Percentiles rank a stretch among this genome's conserved stretches.
Conservation (phyloP, 2,113 vertebrate species). For the Engraulis encrasicolus region DNA sequence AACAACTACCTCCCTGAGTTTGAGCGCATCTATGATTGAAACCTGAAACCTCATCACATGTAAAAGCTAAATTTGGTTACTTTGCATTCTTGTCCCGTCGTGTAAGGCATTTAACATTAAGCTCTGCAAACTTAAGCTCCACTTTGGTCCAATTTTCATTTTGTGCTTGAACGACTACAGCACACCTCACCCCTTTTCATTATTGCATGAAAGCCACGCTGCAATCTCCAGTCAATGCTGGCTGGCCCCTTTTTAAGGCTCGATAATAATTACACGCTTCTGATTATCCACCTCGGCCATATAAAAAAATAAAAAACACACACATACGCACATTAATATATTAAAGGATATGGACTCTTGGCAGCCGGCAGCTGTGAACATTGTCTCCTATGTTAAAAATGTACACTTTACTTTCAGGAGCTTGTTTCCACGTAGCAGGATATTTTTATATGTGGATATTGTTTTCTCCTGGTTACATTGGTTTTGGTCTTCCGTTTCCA, state of each 20-base stretch:
- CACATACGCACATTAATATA: background rate
- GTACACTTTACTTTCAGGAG: background rate
- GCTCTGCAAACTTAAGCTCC: background rate
- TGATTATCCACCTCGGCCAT: background rate
- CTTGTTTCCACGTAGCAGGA: too few species aligned
- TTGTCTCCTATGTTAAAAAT: background rate
- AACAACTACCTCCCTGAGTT: too few species aligned
- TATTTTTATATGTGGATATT: too few species aligned
- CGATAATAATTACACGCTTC: background rate
- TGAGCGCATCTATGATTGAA: too few species aligned
- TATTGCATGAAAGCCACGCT: background rate
- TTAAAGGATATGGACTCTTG: background rate
- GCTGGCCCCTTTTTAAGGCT: background rate
- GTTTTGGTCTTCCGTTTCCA: too few species aligned
- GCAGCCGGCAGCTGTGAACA: background rate
- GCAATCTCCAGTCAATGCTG: background rate
- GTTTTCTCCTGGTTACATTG: too few species aligned
- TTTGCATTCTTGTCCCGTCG: background rate
- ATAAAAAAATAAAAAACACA: too few species aligned
- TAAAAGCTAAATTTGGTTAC: too few species aligned
- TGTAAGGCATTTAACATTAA: background rate
- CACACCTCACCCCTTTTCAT: background rate
- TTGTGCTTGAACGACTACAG: conserved; percentile 2
- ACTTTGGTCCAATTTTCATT: background rate
- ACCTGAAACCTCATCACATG: background rate